A percentile compares a stretch with the other conserved stretches of the same genome.
Conservation (phyloP, 2,888 invertebrate species). For the Eubasilissa splendida region DNA sequence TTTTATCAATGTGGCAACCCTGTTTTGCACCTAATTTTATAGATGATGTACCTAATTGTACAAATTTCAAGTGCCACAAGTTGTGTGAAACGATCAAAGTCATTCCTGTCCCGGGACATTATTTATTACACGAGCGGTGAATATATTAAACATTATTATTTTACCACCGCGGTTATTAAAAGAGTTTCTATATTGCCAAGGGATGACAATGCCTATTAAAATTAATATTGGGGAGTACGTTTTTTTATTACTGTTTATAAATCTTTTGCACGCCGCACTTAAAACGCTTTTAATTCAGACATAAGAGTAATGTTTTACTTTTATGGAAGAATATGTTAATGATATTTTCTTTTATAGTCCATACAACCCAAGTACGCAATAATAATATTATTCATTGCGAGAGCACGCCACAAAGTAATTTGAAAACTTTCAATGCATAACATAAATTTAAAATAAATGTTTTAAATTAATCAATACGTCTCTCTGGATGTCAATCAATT, state of each 20-base stretch:
- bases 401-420: no score
- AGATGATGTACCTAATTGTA: constrained; percentile 11
- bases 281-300: constrained; percentile 1
- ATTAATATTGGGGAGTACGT: constrained; percentile 16
- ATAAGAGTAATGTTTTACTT: constrained; percentile 16
- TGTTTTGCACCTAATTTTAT: constrained; percentile 9
- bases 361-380: no score
- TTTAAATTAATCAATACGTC: no score
- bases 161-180: constrained; percentile 43
- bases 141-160: constrained; percentile 39
- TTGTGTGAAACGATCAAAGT: constrained; percentile 33
- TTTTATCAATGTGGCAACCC: constrained; percentile 11
- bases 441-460: no score
- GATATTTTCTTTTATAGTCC: neutral
- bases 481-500: no score
- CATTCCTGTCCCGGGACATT: constrained; percentile 21
- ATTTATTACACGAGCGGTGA: constrained; percentile 44
- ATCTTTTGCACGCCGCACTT: constrained; percentile 3
- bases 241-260: constrained; percentile 16
- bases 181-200: constrained; percentile 31
- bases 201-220: constrained; percentile 36
- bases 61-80: constrained; percentile 34
- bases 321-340: constrained; percentile 11
- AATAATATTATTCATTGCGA: no score
- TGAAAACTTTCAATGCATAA: no score